Evolutionary conservation across 2,113 vertebrate species (phyloP), one percentile per base, ranked within the genome.

Genomic region (Oryzias woworae): DNA sequence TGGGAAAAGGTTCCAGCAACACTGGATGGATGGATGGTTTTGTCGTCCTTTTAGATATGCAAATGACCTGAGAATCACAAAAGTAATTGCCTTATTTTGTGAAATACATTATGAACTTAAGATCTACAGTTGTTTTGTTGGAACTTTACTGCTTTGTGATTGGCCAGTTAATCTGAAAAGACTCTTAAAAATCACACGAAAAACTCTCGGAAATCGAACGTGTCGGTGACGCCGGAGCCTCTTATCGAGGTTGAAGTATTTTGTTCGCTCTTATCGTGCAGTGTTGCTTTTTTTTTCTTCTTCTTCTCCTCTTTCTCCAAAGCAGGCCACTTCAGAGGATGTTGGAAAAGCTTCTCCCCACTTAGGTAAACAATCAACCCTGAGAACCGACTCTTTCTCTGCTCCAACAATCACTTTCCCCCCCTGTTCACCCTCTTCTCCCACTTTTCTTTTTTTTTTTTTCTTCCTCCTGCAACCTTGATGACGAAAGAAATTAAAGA

Each of bases 311-410:
- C 18, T 28, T 36, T 31, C 44, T 62, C 62, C 43, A 24, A 62
- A 65, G 61, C 58, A 36, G 64, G 51, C 71, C 74, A 66, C 84
- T 83, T 75, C 82, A 81, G 83, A 86, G 75, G 74, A 76, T 42
- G 66, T 62, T 76, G 78, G 78, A 78, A 76, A 78, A 75, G 59
- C 72, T 80, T 83, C 71, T 84, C 75, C 67, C 66, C 58, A 24
- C 28, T 77, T 77, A 75, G 73, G 80, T 84, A 86, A 90, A 90
- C 82, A 85, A 82, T 64, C 66, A 49, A 56, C 69, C 82, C 77
- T 83, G 67, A 79, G 77, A 84, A 87, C 76, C 77, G 82, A 75
- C 80, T 78, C 73, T 64, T 42, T 80, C 82, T 80, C 75, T 67
- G 74, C 81, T 82, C 81, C 85, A 77, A 84, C 84, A 87, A 86